These are phyloP conservation scores for Stegostoma tigrinum DNA, from an alignment of 2,113 vertebrate species.

Conservation along the genomic window DNA sequence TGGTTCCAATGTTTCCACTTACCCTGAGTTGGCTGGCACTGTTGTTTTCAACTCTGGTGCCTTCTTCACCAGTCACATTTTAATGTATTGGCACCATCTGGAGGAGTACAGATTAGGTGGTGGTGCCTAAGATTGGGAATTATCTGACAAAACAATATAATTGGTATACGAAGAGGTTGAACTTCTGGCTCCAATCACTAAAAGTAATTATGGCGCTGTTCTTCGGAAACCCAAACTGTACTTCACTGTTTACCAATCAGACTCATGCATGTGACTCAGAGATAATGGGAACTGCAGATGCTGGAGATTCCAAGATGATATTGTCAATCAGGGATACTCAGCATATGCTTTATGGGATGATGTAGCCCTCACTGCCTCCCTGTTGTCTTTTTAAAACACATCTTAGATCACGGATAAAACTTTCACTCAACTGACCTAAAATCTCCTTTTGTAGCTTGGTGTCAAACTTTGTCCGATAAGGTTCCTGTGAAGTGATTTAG, in stretches of 20 bases:
- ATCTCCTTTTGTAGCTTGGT: background rate
- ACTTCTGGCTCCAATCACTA: too few species aligned
- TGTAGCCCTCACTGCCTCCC: background rate
- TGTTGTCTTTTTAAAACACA: background rate
- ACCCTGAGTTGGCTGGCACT: background rate
- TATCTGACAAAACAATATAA: background rate
- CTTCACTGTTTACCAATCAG: too few species aligned
- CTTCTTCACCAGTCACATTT: background rate
- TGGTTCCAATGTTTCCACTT: background rate
- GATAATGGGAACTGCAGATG: too few species aligned
- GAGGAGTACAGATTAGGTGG: background rate
- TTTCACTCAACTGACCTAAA: background rate
- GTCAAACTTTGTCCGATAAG: background rate
- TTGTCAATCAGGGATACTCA: background rate
- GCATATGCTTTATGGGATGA: background rate
- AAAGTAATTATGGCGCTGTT: too few species aligned
- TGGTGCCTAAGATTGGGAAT: background rate
- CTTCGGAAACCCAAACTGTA: too few species aligned
- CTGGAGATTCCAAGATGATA: too few species aligned
- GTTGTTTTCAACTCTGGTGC: background rate
- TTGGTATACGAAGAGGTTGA: too few species aligned
- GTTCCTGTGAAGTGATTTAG: background rate
- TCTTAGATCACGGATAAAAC: background rate
- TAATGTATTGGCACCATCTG: background rate
- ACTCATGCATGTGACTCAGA: too few species aligned